Evolutionary conservation across 2,888 invertebrate genomes (phyloP), one percentile per base, ranked within the genome.

Genomic region (Prenolepis imparis): DNA sequence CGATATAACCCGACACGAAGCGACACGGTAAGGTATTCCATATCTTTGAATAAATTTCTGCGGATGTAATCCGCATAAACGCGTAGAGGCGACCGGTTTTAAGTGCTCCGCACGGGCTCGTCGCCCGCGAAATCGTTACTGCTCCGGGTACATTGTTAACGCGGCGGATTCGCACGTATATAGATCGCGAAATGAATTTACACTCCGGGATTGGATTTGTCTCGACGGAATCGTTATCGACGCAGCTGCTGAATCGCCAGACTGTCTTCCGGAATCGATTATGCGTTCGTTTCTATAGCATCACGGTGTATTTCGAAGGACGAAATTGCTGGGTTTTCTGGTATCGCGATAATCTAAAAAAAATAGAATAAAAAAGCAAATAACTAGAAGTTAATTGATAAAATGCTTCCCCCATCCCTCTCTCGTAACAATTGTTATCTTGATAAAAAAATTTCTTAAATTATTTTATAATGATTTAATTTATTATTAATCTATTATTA

Each of bases 31-130:
- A 77, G 77, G n/a, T 77, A 77, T 77, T 77, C 77, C 77, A 77
- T 77, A 77, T 77, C 68, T 68, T 77, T 68, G 77, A 77, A 77
- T 77, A 77, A 68, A 77, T 77, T 77, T 77, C 39, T 52, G 68
- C 68, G 55, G n/a, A 36, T 77, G 28, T 66, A 75, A 75, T 75
- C 74, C 64, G 32, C 64, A 32, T 44, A 66, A 21, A 52, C 36
- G 55, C 36, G 39, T 24, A 70, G 78, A 70, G n/a, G n/a, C 57
- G 70, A 39, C 28, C 41, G 55, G 39, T 70, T 70, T 78, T 78
- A 78, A 70, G 70, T 78, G 70, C 68, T 59, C 57, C 21, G 21
- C 41, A 21, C 78, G 48, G 67, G n/a, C 39, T 66, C 24, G 48
- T 64, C 44, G 74, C 63, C 32, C 18, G 48, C 66, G 21, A 55